Evolutionary conservation across 1,140 invertebrate genomes (phyloP).

Genomic region (Atta colombica): DNA sequence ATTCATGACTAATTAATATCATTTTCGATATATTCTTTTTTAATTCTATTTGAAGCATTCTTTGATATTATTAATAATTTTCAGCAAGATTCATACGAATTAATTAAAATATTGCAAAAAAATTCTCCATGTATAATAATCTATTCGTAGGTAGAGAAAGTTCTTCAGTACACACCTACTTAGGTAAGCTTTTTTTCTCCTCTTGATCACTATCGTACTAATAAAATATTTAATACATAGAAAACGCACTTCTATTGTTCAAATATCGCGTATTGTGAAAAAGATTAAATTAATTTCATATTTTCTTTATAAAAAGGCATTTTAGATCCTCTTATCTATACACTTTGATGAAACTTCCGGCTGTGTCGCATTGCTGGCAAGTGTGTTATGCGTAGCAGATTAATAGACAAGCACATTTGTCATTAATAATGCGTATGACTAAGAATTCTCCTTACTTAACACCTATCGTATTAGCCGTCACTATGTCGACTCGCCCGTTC

Average conservation of each 20-base stretch:
- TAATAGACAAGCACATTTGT: constrained; percentile 4
- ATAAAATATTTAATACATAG: constrained; percentile 6
- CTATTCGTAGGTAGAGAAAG: background rate
- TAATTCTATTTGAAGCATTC: background rate
- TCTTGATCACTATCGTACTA: background rate
- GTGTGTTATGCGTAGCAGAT: background rate
- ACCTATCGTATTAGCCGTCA: constrained; percentile 1
- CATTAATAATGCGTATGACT: constrained; percentile 39
- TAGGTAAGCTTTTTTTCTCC: background rate
- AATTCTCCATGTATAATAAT: background rate
- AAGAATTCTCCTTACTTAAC: constrained; percentile 7
- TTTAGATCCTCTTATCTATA: background rate
- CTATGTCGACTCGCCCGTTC: constrained; percentile 9
- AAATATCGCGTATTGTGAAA: background rate
- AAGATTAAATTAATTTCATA: background rate
- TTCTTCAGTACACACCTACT: background rate
- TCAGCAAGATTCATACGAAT: background rate
- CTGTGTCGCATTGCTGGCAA: background rate
- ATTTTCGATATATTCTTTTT: background rate
- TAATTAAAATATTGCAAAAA: background rate
- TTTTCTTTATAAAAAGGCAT: background rate
- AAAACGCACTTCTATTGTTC: background rate
- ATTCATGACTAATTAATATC: background rate
- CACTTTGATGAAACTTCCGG: background rate
- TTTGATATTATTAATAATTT: constrained; percentile 13